Evolutionary conservation across 2,113 vertebrate genomes (phyloP).

Genomic region (Leiothrix lutea): DNA sequence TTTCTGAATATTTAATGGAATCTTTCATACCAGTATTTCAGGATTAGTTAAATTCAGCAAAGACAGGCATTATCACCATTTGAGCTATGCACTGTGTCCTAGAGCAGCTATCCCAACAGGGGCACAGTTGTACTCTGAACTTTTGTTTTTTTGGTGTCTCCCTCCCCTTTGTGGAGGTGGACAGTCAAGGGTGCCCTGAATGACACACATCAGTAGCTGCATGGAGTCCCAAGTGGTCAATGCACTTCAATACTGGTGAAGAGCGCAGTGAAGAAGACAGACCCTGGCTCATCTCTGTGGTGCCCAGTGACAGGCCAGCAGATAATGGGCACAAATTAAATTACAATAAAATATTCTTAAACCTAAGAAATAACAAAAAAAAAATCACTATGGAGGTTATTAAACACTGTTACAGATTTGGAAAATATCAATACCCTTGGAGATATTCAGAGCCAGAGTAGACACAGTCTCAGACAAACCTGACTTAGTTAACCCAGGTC

Average conservation of each 20-base stretch:
- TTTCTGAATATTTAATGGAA: background rate
- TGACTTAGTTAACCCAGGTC: background rate
- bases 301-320: background rate
- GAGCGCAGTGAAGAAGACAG: background rate
- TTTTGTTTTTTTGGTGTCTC: rapidly evolving
- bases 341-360: background rate
- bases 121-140: rapidly evolving
- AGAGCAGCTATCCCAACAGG: background rate
- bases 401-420: background rate
- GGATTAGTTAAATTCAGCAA: background rate
- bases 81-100: background rate
- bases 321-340: background rate
- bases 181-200: background rate
- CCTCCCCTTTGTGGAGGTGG: background rate
- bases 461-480: background rate
- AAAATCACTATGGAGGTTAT: background rate
- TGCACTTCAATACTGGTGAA: background rate
- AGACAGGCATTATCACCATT: background rate
- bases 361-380: background rate
- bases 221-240: background rate
- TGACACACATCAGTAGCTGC: rapidly evolving
- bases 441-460: background rate
- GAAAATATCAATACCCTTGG: background rate
- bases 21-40: background rate
- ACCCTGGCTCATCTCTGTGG: background rate